A percentile compares a stretch with the other conserved stretches of the same genome.
Evolutionary conservation across 2,113 vertebrate genomes (phyloP).

Genomic region (Pterophyllum scalare): DNA sequence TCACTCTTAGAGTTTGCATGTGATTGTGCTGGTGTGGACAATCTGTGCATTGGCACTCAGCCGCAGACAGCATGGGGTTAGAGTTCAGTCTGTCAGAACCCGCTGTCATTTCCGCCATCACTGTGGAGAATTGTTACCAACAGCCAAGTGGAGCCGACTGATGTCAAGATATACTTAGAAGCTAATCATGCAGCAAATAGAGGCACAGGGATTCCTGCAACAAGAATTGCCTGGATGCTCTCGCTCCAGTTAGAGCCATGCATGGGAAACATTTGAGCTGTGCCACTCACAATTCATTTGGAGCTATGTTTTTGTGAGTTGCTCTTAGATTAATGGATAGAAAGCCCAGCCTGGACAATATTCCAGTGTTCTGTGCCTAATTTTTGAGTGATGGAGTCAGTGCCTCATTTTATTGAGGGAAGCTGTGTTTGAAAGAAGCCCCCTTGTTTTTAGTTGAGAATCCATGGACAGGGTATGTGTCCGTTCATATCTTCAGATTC

Average conservation of each 20-base stretch:
- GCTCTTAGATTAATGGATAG: conserved; percentile 36
- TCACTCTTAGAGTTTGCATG: conserved; percentile 5
- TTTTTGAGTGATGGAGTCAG: conserved; percentile 21
- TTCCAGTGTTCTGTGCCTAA: conserved; percentile 13
- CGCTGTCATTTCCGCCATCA: conserved; percentile 63
- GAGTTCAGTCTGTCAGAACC: conserved; percentile 62
- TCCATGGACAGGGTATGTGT: neutral
- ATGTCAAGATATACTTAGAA: conserved; percentile 75
- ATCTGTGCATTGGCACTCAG: conserved; percentile 57
- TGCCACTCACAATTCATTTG: conserved; percentile 60
- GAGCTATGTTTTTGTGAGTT: conserved; percentile 20
- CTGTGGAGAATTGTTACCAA: conserved; percentile 59
- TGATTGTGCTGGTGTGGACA: conserved; percentile 51
- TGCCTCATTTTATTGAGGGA: conserved; percentile 15
- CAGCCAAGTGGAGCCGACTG: conserved; percentile 62
- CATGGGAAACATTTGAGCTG: conserved; percentile 63
- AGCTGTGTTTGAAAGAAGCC: conserved; percentile 12
- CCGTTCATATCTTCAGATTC: conserved; percentile 45
- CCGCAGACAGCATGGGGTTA: conserved; percentile 56
- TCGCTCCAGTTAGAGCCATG: conserved; percentile 53
- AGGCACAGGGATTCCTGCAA: conserved; percentile 62
- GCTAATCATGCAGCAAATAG: conserved; percentile 77
- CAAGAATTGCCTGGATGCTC: conserved; percentile 51
- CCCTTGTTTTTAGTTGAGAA: conserved; percentile 3
- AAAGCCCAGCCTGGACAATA: conserved; percentile 34